phyloP scores from a whole-genome alignment of 2,797 vertebrate genomes.

The Lacerta agilis region DNA sequence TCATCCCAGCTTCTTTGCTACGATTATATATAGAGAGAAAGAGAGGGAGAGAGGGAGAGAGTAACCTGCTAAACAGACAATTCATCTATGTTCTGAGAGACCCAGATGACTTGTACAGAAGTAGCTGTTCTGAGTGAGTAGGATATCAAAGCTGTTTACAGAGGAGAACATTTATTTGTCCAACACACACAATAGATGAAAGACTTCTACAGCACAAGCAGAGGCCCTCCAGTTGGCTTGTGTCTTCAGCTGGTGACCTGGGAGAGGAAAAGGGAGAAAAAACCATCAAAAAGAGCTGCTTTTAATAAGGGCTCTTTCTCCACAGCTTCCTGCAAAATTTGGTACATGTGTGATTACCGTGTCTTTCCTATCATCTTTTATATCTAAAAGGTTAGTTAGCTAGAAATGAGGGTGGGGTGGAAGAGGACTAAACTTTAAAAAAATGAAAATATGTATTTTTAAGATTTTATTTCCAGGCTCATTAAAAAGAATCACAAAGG shows the following conservation, averaged over 20 bases:
- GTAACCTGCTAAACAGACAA: neutral
- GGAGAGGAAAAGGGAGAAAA: constrained; percentile 5
- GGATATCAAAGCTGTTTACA: constrained; percentile 50
- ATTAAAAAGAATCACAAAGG: neutral
- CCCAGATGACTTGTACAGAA: constrained; percentile 56
- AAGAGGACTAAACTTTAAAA: no score
- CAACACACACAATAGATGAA: constrained; percentile 40
- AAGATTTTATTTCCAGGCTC: neutral
- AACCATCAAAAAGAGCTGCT: neutral
- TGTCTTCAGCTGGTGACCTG: constrained; percentile 45
- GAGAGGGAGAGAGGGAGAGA: no score
- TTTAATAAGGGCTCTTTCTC: constrained; percentile 29
- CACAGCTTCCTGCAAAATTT: constrained; percentile 7
- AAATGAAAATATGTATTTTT: no score
- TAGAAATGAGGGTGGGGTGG: neutral
- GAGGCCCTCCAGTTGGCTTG: constrained; percentile 24
- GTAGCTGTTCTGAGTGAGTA: neutral
- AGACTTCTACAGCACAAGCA: constrained; percentile 32
- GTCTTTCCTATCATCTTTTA: neutral
- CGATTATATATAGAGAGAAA: neutral
- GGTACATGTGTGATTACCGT: neutral
- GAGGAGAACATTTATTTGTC: constrained; percentile 50
- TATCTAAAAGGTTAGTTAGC: constrained; percentile 8
- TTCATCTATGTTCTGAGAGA: constrained; percentile 33
- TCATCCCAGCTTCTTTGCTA: constrained; percentile 18